These are phyloP conservation scores for Neosilurus mollespiculum DNA, from an alignment of 2,797 vertebrate species.

Conservation along the genomic window DNA sequence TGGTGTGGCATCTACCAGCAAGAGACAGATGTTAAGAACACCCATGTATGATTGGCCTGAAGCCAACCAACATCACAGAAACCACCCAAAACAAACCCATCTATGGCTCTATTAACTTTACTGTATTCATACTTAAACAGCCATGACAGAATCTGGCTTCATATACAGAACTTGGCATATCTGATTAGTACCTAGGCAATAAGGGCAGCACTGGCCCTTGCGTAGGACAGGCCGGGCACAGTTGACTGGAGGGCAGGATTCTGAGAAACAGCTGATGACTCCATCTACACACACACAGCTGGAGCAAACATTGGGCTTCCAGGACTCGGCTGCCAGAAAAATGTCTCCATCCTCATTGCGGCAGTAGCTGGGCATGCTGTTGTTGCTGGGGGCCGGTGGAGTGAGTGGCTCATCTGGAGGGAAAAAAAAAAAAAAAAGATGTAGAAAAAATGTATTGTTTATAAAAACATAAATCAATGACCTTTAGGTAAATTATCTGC, in stretches of 20 bases:
- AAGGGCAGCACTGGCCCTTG: conserved; percentile 89
- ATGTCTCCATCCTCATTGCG: conserved; percentile 84
- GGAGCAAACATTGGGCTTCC: conserved; percentile 88
- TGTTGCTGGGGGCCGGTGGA: conserved; percentile 72
- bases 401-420: conserved; percentile 60
- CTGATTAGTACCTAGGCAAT: conserved; percentile 81
- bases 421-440: not conserved
- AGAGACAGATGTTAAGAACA: conserved; percentile 29
- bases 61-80: not conserved
- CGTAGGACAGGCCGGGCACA: conserved; percentile 83
- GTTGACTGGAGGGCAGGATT: conserved; percentile 82
- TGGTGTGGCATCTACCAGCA: conserved; percentile 73
- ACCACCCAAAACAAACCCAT: not conserved
- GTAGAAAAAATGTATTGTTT: not conserved
- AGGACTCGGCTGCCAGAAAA: conserved; percentile 87
- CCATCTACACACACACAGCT: conserved; percentile 86
- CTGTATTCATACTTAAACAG: conserved; percentile 1
- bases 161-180: not conserved
- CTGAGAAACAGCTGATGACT: conserved; percentile 83
- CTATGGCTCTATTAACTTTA: conserved; percentile 6
- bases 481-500: conserved; percentile 13
- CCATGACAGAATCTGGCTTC: not conserved
- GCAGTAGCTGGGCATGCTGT: conserved; percentile 81
- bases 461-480: conserved; percentile 21
- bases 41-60: not conserved